A percentile compares a stretch with the other conserved stretches of the same genome.
Conservation (phyloP, 2,888 invertebrate genomes). For the Schizotus pectinicornis region DNA sequence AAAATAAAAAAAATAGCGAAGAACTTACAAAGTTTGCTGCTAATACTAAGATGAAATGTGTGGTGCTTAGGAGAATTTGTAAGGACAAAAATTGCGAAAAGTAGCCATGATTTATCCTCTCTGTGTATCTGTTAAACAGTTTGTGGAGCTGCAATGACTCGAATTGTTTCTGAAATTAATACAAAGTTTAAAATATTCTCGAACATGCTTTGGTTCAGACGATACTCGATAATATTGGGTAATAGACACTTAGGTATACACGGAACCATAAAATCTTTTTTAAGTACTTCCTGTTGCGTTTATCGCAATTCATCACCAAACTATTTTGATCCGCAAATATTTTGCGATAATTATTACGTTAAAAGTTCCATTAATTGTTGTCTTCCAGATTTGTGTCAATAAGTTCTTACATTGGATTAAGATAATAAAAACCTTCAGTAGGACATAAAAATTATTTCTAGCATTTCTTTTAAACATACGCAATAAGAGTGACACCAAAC, state of each 20-base stretch:
- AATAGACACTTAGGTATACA: constrained; percentile 1
- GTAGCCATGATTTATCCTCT: constrained; percentile 78
- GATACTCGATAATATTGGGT: no score
- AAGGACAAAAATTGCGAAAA: constrained; percentile 77
- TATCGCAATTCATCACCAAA: background rate
- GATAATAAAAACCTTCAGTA: no score
- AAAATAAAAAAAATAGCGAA: constrained; percentile 2
- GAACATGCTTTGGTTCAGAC: no score
- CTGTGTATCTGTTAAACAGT: constrained; percentile 76
- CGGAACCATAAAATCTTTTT: no score
- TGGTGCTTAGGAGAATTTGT: constrained; percentile 68
- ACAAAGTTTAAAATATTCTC: constrained; percentile 22
- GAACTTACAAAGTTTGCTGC: constrained; percentile 14
- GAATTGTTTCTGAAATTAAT: constrained; percentile 76
- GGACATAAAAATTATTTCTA: no score
- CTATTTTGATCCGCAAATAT: no score
- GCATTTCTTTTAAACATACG: no score
- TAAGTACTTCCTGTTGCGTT: background rate
- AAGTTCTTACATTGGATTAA: no score
- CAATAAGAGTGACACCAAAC: no score
- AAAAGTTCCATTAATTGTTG: background rate
- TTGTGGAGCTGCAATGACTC: constrained; percentile 75
- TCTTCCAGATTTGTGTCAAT: no score
- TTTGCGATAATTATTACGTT: background rate
- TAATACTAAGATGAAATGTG: constrained; percentile 63